Evolutionary conservation across 35 echinoderm and acorn worm genomes (phyloP).

Genomic region (Eucidaris tribuloides): DNA sequence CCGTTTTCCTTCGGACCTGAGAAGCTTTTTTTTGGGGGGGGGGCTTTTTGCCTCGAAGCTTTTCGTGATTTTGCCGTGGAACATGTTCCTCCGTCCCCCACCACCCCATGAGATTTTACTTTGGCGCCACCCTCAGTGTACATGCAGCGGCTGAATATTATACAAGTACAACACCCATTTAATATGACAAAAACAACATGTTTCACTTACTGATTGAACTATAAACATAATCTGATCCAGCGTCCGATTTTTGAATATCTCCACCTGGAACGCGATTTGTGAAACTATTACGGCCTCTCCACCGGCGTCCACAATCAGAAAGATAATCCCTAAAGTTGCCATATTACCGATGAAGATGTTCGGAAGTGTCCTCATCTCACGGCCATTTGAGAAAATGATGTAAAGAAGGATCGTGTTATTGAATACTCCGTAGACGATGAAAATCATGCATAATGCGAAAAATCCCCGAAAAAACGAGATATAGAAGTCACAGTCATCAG

Average conservation of each 20-base stretch:
- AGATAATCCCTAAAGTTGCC: background rate
- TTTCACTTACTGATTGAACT: no score
- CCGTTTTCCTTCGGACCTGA: no score
- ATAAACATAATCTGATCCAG: no score
- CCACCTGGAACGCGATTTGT: background rate
- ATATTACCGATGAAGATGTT: constrained; percentile 21
- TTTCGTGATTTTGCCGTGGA: no score
- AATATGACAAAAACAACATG: no score
- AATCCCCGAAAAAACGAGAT: background rate
- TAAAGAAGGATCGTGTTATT: background rate
- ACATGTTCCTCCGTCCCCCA: no score
- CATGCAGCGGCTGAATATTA: no score
- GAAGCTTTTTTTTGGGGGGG: no score
- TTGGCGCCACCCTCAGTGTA: no score
- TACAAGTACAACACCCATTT: no score
- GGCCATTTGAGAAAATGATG: constrained; percentile 9
- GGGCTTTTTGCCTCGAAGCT: no score
- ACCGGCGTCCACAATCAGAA: background rate
- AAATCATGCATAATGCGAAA: background rate
- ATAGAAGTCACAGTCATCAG: background rate
- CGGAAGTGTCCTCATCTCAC: background rate
- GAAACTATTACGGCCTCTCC: background rate
- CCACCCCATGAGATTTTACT: no score
- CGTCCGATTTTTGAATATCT: background rate
- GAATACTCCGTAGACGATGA: background rate